Evolutionary conservation across 2,888 invertebrate species (phyloP), one percentile per base, ranked within the genome.

Genomic region (Cheilosia grossa): DNA sequence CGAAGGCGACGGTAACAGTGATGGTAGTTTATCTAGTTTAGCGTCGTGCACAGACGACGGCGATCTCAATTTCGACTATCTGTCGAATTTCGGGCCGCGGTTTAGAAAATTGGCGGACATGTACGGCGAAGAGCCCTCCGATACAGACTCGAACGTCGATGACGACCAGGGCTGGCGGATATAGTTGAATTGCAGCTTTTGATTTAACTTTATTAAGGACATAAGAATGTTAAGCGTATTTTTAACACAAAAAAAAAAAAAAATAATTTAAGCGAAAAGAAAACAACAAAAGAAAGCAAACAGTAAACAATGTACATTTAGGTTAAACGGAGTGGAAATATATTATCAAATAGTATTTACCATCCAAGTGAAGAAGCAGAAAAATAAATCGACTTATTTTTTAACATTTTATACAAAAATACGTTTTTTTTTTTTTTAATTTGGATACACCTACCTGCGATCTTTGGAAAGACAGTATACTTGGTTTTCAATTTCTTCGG

Each of bases 11-110:
- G 98, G 98, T 88, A 98, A 98, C 91, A 95, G 96, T 17, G 97
- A 97, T 87, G 98, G 98, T 87, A 98, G 98, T 10, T 94, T 99
- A 24, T 98, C 98, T 66, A 97, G 98, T 54, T 93, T 98, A 88
- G 97, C 97, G 87, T 98, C 98, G 89, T 97, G 97, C 94, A 97
- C 97, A 83, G 97, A 97, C 91, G 98, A 98, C 90, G 97, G 97
- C 83, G 98, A 98, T 92, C 94, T 97, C 88, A 97, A 97, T 91
- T 98, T 98, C 93, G 98, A 98, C 92, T 98, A 98, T 91, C 93
- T 98, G 88, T 97, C 97, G 54, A 97, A 97, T 91, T 98, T 98
- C 92, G 98, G 98, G 59, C 98, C 98, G n/a, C 94, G 98, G 87
- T 98, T 98, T 94, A 95, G 97, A 88, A 98, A 98, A 87, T 92